Base-by-base conservation (phyloP, 1,140 invertebrate genomes). In the Diorhabda carinulata region DNA sequence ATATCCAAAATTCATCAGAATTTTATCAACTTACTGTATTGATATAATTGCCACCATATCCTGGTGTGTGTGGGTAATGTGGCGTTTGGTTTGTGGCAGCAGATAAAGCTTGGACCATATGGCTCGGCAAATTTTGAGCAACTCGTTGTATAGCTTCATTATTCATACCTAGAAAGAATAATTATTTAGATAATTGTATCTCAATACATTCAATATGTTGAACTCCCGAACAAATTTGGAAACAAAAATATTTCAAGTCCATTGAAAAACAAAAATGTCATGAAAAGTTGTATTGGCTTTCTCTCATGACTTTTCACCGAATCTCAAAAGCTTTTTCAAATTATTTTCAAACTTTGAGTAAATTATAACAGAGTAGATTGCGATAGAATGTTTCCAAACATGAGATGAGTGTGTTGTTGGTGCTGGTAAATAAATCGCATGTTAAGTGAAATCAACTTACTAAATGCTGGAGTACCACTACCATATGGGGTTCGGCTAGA, bases 141-240 rank as follows among this genome's bases (percentile, higher is more conserved):
- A 90, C 91, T 77, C 89, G 82, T 72, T 92, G 90, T 71, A 92
- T 89, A 0, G 90, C 87, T 73, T 91, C 89, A 68, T 86, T 82
- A 82, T 89, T 89, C 82, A 90, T 84, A 74, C 81, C 86, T 85
- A 73, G 40, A 73, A 71, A 42, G 40, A 25, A 25, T 25, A 25
- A 25, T 25, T 25, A 25, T 25, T 25, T 25, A 25, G 25, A 25
- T 25, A 25, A 25, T 25, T 25, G 25, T 25, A 25, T 25, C 25
- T 25, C 25, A 25, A 25, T 25, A 25, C 25, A 25, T 25, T 25
- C 25, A 25, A 25, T 25, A 25, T 25, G 25, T 25, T 1, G 25
- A 25, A 25, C 25, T 25, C 25, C 25, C 25, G 25, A 25, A 25
- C 25, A 25, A 25, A 25, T 25, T 25, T 25, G 25, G 25, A 25